A percentile compares a stretch with the other conserved stretches of the same genome.
Evolutionary conservation across 2,797 vertebrate species (phyloP).

Genomic region (Leptatherina wallacei): DNA sequence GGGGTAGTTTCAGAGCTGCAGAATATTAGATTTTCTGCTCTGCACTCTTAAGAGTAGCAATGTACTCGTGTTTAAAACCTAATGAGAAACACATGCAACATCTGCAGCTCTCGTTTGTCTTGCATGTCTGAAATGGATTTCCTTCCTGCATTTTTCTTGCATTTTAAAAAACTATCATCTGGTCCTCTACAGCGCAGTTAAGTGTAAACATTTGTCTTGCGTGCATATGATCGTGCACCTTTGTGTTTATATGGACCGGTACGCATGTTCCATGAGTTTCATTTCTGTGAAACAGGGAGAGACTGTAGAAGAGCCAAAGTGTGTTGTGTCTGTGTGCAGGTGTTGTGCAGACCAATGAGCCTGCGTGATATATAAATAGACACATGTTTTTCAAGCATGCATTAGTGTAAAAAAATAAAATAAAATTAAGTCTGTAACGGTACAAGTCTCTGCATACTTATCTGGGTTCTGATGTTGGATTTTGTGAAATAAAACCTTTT

Average conservation of each 20-base stretch:
- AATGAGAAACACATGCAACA: constrained; percentile 24
- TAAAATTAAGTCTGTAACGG: not conserved
- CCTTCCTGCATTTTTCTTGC: not conserved
- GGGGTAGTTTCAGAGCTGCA: not conserved
- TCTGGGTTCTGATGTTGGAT: too few species aligned
- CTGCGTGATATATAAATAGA: not conserved
- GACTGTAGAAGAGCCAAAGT: not conserved
- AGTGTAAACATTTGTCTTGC: not conserved
- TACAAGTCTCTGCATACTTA: not conserved
- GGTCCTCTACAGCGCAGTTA: not conserved
- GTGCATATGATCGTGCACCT: not conserved
- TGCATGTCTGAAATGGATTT: not conserved
- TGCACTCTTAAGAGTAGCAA: not conserved
- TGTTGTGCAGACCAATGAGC: not conserved
- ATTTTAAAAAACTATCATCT: not conserved
- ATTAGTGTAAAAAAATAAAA: not conserved
- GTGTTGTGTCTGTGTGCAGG: not conserved
- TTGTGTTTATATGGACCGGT: constrained; percentile 1
- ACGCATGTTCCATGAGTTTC: constrained; percentile 55
- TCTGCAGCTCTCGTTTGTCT: not conserved
- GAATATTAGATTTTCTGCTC: not conserved
- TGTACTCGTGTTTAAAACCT: not conserved
- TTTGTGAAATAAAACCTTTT: not conserved
- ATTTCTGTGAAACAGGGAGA: constrained; percentile 66
- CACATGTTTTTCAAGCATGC: not conserved